Base-by-base conservation (phyloP, 2,797 vertebrate genomes). In the Tiaroga cobitis region DNA sequence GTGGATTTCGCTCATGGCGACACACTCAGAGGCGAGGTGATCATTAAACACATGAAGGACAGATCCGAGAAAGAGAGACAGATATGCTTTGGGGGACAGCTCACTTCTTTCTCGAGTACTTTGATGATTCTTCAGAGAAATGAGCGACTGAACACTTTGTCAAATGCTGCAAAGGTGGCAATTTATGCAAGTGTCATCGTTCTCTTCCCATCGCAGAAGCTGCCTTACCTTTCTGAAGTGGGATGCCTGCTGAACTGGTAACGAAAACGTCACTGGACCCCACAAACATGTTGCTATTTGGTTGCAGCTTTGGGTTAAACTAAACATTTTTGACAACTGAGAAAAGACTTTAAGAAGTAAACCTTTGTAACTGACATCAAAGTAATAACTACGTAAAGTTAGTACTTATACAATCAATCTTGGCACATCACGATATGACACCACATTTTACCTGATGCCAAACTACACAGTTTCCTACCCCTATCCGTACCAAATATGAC, bases 1-100 rank as follows among this genome's bases (percentile, higher is more conserved):
- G 59, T 90, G 81, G 86, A 90, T 89, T 88, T 86, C 46, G 81
- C 88, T 90, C 83, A 79, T 77, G 90, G 88, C 87, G 85, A 86
- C 91, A 90, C 90, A 89, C 80, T 75, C 59, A 63, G 70, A 19
- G 70, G 59, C 49, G 68, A 46, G 34, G 76, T 85, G 84, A 87
- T 72, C 81, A 85, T 83, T 86, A 88, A 81, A 85, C 39, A 88
- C 82, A 80, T 80, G 34, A 85, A 76, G 81, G 69, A 77, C 32
- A 43, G 65, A 83, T 54, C 68, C 43, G 54, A 78, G 73, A 75
- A 75, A 56, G 49, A 81, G 61, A 81, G 72, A 59, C 54, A 68
- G 39, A 69, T 51, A 72, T 37, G 80, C 88, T 89, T 43, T 69
- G 21, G 87, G 89, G 85, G 89, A 88, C 82, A 85, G 85, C 77